phyloP scores from a whole-genome alignment of 1,140 invertebrate species.

The Listronotus bonariensis region DNA sequence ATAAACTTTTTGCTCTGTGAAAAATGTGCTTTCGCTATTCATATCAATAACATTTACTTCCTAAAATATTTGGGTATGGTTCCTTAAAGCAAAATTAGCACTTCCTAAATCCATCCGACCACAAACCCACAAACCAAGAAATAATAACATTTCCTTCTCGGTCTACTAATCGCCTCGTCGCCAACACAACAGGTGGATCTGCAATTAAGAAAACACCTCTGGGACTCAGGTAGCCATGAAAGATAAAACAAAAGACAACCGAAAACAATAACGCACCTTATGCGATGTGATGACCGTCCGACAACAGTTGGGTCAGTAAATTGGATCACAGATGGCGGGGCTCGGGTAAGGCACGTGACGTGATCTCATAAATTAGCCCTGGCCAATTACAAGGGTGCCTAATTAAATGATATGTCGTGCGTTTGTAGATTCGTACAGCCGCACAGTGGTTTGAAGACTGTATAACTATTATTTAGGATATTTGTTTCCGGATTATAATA shows the following conservation, averaged over 20 bases:
- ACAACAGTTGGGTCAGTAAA: conserved; percentile 44
- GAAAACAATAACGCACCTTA: conserved; percentile 45
- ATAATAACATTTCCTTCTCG: background rate
- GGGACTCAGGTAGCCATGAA: conserved; percentile 12
- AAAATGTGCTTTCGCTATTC: no score
- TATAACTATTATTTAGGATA: background rate
- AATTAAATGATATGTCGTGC: conserved; percentile 48
- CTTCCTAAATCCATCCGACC: background rate
- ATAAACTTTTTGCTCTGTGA: no score
- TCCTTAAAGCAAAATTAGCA: conserved; percentile 1
- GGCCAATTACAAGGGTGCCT: conserved; percentile 45
- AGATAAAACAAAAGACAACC: conserved; percentile 35
- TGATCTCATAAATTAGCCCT: conserved; percentile 47
- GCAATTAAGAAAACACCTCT: conserved; percentile 34
- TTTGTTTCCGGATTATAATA: background rate
- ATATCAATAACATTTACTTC: no score
- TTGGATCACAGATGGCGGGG: conserved; percentile 49
- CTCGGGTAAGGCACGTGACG: conserved; percentile 49
- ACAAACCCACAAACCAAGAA: background rate
- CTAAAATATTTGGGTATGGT: no score
- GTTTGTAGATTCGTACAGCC: conserved; percentile 17
- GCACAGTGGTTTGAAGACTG: conserved; percentile 3
- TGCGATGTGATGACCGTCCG: conserved; percentile 25
- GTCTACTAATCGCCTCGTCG: conserved; percentile 8
- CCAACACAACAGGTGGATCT: conserved; percentile 21